A percentile compares a stretch with the other conserved stretches of the same genome.
These are phyloP conservation scores for Delphinus delphis DNA, from an alignment of 2,113 vertebrate species.

Conservation along the genomic window DNA sequence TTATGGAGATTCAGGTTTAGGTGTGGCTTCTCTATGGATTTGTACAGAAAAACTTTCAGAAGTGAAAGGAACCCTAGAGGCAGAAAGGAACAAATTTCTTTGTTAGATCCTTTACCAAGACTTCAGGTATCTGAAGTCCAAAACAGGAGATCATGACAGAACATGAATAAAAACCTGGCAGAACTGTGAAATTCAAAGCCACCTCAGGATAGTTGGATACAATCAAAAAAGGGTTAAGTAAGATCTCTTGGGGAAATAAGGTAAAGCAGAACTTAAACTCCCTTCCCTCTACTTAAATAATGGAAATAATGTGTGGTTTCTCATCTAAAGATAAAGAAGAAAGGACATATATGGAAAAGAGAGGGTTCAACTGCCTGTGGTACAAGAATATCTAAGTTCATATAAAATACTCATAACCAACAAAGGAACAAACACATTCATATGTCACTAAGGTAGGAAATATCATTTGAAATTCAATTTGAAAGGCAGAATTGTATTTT, in stretches of 20 bases:
- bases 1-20: background rate
- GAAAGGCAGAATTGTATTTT: conserved; percentile 63
- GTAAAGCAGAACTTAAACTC: background rate
- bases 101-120: background rate
- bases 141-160: background rate
- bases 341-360: background rate
- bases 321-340: background rate
- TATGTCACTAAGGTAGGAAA: conserved; percentile 47
- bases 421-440: conserved; percentile 32
- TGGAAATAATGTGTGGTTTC: background rate
- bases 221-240: background rate
- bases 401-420: background rate
- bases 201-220: background rate
- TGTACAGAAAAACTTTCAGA: background rate
- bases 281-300: background rate
- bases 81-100: background rate
- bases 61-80: background rate
- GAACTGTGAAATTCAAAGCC: background rate
- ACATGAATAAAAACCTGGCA: background rate
- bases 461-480: conserved; percentile 67
- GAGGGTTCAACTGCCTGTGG: background rate
- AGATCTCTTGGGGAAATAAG: background rate
- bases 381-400: background rate
- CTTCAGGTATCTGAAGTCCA: background rate
- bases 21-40: background rate